Evolutionary conservation across 2,888 invertebrate genomes (phyloP), one percentile per base, ranked within the genome.

Genomic region (Dicycla oo): DNA sequence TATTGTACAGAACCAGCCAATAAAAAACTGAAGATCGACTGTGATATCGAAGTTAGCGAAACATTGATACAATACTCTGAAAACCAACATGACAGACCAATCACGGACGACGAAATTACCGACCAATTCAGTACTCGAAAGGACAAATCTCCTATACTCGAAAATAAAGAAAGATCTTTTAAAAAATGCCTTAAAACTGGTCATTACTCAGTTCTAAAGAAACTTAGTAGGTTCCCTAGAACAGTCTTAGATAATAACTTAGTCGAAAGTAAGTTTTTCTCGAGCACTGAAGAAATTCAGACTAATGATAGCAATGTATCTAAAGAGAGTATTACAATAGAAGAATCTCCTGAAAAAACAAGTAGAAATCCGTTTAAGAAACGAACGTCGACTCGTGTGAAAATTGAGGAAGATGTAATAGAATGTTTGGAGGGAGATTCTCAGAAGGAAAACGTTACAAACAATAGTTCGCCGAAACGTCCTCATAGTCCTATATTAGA

Each of bases 181-280:
- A 93, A 86, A 65, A 96, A 94, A 87, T 86, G 86, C 38, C 67
- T 93, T 0, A 89, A 83, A 79, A 91, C 87, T 15, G 91, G 92
- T 45, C 93, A 91, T 11, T 92, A 93, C 72, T 88, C 91, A 0
- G 88, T 93, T 2, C 80, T 96, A 2, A 96, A 94, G 85, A 94
- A 92, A 88, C 85, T 96, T 3, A 97, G 97, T 82, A 94, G 93
- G 80, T 97, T 97, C 75, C 95, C 96, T 69, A 90, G 95, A 82
- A 96, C 96, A 1, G 85, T 94, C 2, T 78, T 95, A 68, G 93
- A 92, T 68, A 88, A 91, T 65, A 91, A 94, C 86, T 90, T 96
- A n/a, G 96, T 97, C 6, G 96, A 96, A 84, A 97, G 97, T 85
- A 96, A 97, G 69, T 97, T 97, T 88, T 97, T 97, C 85, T 73